phyloP scores from a whole-genome alignment of 2,888 invertebrate genomes.

The Volucella zonaria region DNA sequence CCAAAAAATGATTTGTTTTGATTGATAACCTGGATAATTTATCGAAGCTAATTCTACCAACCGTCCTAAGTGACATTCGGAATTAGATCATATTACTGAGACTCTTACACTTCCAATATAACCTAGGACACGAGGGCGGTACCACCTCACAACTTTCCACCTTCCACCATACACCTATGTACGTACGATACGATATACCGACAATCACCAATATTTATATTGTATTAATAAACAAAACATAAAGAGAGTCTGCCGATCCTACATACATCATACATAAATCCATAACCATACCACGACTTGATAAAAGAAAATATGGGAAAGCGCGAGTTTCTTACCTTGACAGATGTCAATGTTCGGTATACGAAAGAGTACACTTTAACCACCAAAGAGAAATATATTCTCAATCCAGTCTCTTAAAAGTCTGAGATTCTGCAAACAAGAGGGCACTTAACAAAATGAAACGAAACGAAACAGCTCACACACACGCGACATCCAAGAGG shows the following conservation, averaged over 20 bases:
- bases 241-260: constrained; percentile 10
- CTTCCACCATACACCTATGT: background rate
- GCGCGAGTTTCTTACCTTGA: constrained; percentile 63
- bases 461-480: constrained; percentile 1
- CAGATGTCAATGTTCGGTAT: constrained; percentile 70
- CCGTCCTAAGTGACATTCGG: constrained; percentile 3
- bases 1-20: constrained; percentile 26
- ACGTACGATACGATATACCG: constrained; percentile 3
- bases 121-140: constrained; percentile 52
- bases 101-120: constrained; percentile 54
- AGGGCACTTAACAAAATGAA: constrained; percentile 18
- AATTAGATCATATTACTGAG: constrained; percentile 39
- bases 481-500: constrained; percentile 47
- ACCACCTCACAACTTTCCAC: constrained; percentile 1
- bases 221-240: constrained; percentile 62
- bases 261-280: background rate
- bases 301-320: constrained; percentile 36
- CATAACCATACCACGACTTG: background rate
- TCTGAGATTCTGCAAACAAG: constrained; percentile 13
- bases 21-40: constrained; percentile 29
- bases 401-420: constrained; percentile 25
- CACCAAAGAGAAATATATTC: constrained; percentile 56
- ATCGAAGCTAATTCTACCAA: constrained; percentile 12
- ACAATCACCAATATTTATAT: constrained; percentile 40
- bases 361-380: constrained; percentile 42